Base-by-base conservation (phyloP, 2,797 vertebrate species). In the Scyliorhinus canicula region DNA sequence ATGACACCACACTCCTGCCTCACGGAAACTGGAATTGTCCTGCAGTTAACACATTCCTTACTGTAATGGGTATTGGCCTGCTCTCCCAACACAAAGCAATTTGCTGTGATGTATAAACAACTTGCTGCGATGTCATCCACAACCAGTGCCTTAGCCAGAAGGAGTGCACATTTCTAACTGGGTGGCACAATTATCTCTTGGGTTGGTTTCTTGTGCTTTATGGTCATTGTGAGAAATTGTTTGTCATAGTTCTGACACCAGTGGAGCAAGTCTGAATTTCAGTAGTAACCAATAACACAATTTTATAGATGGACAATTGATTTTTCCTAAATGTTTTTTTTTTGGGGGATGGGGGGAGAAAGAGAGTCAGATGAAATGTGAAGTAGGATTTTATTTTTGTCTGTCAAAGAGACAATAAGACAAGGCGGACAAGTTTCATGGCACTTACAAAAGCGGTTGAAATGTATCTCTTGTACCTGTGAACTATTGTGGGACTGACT, bases 131-230 rank as follows among this genome's bases (percentile, higher is more conserved):
- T 50, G 44, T 93, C 65, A 93, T 94, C 67, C 40, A 71, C 67
- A 71, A 71, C 93, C 93, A 74, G 93, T 94, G 93, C 93, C 93
- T 94, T 94, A 94, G 47, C 67, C 57, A 94, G 93, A 71, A 71
- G 93, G 50, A 94, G 65, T 94, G 93, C 93, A 94, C 47, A 35
- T 74, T 52, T 94, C 63, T 94, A 94, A 94, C 65, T 71, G 93
- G 93, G 67, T 94, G 93, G 93, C 93, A 71, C 28, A 94, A 69
- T 74, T 55, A 69, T 52, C 31, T 94, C 44, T 94, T 71, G 93
- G 93, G 93, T 94, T 94, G 44, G 93, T 94, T 94, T 94, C 16
- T 94, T 94, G 93, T 71, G 93, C 93, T 94, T 74, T 94, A 74
- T 60, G 55, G 93, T 94, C 93, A 94, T 69, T 94, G 93, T 94